phyloP scores from a whole-genome alignment of 1,140 invertebrate genomes.

The Drosophila neocordata region DNA sequence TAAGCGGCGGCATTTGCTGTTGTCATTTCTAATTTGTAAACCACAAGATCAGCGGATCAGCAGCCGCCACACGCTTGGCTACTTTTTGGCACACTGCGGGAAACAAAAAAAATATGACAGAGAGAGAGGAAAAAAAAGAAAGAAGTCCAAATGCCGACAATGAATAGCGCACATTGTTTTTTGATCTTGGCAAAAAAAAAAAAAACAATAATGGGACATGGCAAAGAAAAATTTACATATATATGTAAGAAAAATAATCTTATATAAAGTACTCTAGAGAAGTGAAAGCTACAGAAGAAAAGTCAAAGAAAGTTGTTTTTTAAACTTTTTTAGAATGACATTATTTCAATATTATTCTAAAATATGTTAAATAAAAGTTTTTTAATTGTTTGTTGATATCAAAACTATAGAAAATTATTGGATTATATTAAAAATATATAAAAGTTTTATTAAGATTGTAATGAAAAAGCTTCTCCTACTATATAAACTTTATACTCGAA shows the following conservation, averaged over 20 bases:
- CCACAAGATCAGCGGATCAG: slow-evolving; percentile 56
- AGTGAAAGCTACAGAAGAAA: neutral
- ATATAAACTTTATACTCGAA: no score
- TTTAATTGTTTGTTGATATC: no score
- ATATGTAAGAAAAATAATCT: neutral
- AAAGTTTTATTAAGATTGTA: no score
- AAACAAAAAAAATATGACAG: slow-evolving; percentile 27
- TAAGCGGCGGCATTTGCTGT: slow-evolving; percentile 55
- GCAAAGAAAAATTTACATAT: neutral
- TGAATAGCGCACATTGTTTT: slow-evolving; percentile 73
- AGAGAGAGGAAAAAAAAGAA: slow-evolving; percentile 10
- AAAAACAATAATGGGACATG: neutral
- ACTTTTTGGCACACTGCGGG: slow-evolving; percentile 73
- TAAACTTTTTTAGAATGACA: no score
- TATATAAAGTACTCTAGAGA: neutral
- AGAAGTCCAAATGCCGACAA: slow-evolving; percentile 70
- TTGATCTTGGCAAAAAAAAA: neutral
- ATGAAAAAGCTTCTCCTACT: no score
- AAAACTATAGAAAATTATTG: no score
- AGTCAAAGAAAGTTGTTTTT: neutral
- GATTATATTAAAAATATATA: no score
- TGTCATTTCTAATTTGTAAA: slow-evolving; percentile 75
- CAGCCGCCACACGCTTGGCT: slow-evolving; percentile 67
- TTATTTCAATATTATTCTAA: no score
- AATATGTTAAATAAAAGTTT: no score